These are phyloP conservation scores for Caloenas nicobarica DNA, from an alignment of 2,113 vertebrate genomes.

Conservation along the genomic window DNA sequence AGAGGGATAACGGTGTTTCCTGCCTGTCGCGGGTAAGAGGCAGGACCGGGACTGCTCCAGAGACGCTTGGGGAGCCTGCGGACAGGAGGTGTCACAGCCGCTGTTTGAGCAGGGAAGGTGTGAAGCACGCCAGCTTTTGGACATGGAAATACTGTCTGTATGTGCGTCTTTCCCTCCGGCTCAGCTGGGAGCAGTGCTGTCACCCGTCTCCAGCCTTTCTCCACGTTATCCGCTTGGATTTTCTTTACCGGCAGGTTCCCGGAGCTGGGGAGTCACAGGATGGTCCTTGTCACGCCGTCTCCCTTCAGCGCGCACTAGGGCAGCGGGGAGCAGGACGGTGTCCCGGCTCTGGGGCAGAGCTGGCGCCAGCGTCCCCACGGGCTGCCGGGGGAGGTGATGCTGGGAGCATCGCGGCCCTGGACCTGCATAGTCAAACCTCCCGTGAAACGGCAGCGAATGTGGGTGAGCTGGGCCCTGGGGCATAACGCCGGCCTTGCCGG, in stretches of 20 bases:
- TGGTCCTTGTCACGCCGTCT: neutral
- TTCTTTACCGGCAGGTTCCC: neutral
- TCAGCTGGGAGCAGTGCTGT: neutral
- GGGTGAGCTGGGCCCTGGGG: neutral
- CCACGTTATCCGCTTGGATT: neutral
- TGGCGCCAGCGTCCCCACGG: too few relatives aligned
- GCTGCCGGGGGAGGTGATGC: too few relatives aligned
- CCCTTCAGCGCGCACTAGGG: fast-evolving
- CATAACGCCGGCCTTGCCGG: neutral
- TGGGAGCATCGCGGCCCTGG: neutral
- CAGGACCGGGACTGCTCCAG: fast-evolving
- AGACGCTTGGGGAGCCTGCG: fast-evolving
- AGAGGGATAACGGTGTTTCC: neutral
- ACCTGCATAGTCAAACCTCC: neutral
- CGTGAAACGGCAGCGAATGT: neutral
- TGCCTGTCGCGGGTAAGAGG: neutral
- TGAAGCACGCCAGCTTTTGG: neutral
- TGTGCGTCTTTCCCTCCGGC: fast-evolving
- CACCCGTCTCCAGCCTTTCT: neutral
- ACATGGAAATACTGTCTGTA: fast-evolving
- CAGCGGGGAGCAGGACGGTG: fast-evolving
- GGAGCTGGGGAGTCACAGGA: neutral
- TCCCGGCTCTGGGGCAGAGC: too few relatives aligned
- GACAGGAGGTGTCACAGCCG: neutral
- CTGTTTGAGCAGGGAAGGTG: neutral